phyloP scores from a whole-genome alignment of 2,797 vertebrate genomes.

The Aphelocoma californica region DNA sequence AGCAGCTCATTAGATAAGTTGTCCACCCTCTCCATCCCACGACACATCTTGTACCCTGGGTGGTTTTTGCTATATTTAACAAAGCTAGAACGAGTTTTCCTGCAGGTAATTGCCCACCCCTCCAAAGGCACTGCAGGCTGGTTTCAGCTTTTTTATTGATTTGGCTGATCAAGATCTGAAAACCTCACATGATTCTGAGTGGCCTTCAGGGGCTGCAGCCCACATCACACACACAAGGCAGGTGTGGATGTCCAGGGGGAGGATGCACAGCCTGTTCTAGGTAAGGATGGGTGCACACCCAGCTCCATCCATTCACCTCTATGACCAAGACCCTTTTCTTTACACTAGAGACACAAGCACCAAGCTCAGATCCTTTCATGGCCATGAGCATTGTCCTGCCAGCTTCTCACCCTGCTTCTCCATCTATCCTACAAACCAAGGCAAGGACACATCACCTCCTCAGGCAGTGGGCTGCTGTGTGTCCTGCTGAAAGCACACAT shows the following conservation, averaged over 20 bases:
- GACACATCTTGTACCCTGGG: fast-evolving
- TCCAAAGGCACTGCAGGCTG: neutral
- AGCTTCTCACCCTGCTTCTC: neutral
- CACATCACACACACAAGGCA: neutral
- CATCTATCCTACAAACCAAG: neutral
- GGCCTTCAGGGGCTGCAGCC: neutral
- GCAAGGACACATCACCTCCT: neutral
- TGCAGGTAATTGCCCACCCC: neutral
- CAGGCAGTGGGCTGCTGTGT: neutral
- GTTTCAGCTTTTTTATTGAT: neutral
- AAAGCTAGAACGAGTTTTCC: neutral
- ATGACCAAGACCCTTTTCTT: neutral
- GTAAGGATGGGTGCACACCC: neutral
- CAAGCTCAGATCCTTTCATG: neutral
- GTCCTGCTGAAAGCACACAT: neutral
- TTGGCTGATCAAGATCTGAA: neutral
- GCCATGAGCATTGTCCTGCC: neutral
- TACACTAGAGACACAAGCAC: neutral
- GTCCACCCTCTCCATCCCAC: neutral
- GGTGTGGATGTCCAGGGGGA: fast-evolving
- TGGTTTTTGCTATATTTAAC: neutral
- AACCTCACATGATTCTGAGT: neutral
- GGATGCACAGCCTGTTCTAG: neutral
- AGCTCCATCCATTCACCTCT: neutral
- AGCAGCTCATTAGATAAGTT: neutral